A percentile compares a stretch with the other conserved stretches of the same genome.
These are phyloP conservation scores for Andrena marginata DNA, from an alignment of 2,888 invertebrate species.

Conservation along the genomic window DNA sequence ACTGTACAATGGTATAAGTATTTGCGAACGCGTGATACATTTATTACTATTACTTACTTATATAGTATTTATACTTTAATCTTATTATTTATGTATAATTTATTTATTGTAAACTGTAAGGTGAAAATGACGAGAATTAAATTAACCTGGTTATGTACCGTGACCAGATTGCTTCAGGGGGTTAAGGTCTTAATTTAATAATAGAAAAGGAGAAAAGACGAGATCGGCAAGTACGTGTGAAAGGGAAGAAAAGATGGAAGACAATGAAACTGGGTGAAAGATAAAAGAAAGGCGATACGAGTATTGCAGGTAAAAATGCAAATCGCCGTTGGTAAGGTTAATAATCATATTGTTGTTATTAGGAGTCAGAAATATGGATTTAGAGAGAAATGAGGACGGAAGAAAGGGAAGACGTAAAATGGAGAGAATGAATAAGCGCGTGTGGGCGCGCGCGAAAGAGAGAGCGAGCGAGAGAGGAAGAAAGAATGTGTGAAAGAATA, in stretches of 20 bases:
- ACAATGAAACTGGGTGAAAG: not conserved
- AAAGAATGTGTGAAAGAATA: slow-evolving; percentile 65
- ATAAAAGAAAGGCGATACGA: slow-evolving; percentile 35
- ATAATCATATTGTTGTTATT: slow-evolving; percentile 68
- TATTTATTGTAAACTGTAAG: slow-evolving; percentile 38
- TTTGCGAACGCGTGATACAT: slow-evolving; percentile 20
- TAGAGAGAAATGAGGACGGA: slow-evolving; percentile 38
- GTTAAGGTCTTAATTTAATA: slow-evolving; percentile 66
- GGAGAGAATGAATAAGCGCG: slow-evolving; percentile 27
- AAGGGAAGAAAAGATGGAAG: slow-evolving; percentile 16
- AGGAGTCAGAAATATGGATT: slow-evolving; percentile 52
- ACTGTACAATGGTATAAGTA: slow-evolving; percentile 34
- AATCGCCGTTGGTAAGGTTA: slow-evolving; percentile 52
- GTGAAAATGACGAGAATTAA: slow-evolving; percentile 21
- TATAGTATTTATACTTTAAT: slow-evolving; percentile 41
- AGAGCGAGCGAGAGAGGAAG: slow-evolving; percentile 23
- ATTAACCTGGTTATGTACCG: not conserved
- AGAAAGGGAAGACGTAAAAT: slow-evolving; percentile 23
- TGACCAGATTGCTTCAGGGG: slow-evolving; percentile 58
- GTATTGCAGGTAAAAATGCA: slow-evolving; percentile 39
- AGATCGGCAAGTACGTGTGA: slow-evolving; percentile 31
- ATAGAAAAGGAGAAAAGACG: slow-evolving; percentile 19
- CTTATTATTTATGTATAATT: slow-evolving; percentile 39
- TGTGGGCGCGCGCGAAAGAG: slow-evolving; percentile 3
- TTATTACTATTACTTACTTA: slow-evolving; percentile 41